A percentile compares a stretch with the other conserved stretches of the same genome.
Conservation (phyloP, 2,888 invertebrate species). For the Chymomyza amoena region DNA sequence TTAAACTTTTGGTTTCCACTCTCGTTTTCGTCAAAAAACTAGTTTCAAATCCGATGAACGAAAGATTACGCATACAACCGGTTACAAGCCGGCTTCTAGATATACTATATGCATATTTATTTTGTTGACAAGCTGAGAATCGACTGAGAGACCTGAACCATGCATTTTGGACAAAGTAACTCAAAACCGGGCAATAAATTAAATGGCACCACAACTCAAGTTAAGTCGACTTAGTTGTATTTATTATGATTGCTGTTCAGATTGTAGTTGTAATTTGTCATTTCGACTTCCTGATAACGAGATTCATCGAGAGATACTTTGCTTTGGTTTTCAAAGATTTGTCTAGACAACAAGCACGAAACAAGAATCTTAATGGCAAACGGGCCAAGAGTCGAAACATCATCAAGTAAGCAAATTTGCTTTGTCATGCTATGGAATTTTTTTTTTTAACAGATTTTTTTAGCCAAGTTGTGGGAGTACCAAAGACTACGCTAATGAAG, state of each 20-base stretch:
- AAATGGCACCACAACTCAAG: constrained; percentile 34
- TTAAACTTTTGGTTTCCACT: constrained; percentile 27
- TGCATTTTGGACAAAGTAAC: constrained; percentile 11
- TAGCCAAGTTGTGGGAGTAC: not conserved
- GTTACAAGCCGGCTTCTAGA: constrained; percentile 33
- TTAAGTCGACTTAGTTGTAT: constrained; percentile 15
- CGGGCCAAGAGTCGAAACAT: not conserved
- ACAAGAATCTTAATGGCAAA: constrained; percentile 25
- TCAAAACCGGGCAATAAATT: constrained; percentile 25
- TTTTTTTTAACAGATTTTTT: not conserved
- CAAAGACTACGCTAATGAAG: constrained; percentile 25
- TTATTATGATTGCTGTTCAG: not conserved
- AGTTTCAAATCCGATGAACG: constrained; percentile 27
- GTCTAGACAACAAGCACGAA: constrained; percentile 26
- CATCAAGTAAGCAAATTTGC: not conserved
- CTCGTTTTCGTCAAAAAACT: constrained; percentile 56
- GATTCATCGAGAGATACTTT: constrained; percentile 23
- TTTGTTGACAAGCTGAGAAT: constrained; percentile 5
- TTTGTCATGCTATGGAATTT: not conserved
- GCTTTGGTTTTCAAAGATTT: constrained; percentile 10
- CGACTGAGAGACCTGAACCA: not conserved
- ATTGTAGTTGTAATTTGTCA: not conserved
- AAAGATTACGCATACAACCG: constrained; percentile 46
- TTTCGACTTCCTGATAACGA: constrained; percentile 46
- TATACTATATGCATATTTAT: not conserved